Percentiles rank a stretch among this genome's conserved stretches.
Conservation (phyloP, 53 echinoderm and acorn worm species). For the Holothuria leucospilota region DNA sequence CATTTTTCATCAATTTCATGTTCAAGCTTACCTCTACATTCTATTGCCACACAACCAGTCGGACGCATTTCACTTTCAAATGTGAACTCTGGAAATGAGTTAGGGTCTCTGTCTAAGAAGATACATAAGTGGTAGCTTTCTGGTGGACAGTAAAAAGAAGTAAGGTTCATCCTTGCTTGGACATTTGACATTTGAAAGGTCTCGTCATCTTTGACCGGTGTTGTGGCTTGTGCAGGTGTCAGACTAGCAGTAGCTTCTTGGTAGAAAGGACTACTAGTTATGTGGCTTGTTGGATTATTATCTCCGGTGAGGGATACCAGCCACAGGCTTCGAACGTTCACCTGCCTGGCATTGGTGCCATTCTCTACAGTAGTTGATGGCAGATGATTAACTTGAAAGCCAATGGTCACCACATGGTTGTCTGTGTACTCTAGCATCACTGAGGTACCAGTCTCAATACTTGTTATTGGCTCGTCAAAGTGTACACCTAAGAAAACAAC, state of each 20-base stretch:
- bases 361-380: constrained; percentile 14
- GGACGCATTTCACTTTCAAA: background rate
- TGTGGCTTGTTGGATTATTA: background rate
- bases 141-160: constrained; percentile 24
- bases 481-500: background rate
- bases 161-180: background rate
- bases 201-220: background rate
- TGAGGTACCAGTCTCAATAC: background rate
- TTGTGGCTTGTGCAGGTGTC: background rate
- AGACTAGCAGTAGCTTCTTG: background rate
- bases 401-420: constrained; percentile 4
- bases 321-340: constrained; percentile 22
- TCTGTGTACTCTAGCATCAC: constrained; percentile 26
- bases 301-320: constrained; percentile 12
- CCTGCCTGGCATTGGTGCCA: background rate
- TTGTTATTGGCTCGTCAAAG: background rate
- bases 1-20: no score
- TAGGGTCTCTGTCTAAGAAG: background rate
- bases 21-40: constrained; percentile 22
- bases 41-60: background rate
- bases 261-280: background rate
- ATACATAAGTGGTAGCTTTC: constrained; percentile 20
- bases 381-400: background rate
- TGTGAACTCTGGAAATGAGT: constrained; percentile 37
- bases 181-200: constrained; percentile 12